phyloP scores from a whole-genome alignment of 2,113 vertebrate species.

The Spilogale gracilis region DNA sequence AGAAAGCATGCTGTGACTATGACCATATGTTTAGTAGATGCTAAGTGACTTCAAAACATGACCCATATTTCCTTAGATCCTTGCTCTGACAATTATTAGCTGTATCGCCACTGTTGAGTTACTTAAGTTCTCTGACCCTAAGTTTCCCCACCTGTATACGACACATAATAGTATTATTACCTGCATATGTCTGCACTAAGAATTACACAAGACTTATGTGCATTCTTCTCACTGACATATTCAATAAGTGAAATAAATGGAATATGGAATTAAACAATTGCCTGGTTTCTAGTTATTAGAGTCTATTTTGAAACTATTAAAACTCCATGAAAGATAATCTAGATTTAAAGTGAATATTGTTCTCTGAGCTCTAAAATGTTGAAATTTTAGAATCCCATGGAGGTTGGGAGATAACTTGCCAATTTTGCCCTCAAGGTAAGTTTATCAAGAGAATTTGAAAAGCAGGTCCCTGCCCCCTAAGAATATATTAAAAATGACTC shows the following conservation, averaged over 20 bases:
- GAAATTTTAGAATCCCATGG: background rate
- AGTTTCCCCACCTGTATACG: background rate
- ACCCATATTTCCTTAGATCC: background rate
- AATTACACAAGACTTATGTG: background rate
- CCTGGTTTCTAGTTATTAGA: background rate
- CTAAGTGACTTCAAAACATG: background rate
- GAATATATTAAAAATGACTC: background rate
- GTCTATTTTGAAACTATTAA: background rate
- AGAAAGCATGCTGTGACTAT: background rate
- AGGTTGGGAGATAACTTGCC: background rate
- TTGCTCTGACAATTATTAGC: background rate
- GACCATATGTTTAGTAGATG: background rate
- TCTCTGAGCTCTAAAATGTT: background rate
- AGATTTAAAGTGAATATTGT: background rate
- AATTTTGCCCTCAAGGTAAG: background rate
- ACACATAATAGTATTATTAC: background rate
- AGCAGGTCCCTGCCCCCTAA: background rate
- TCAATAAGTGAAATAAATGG: background rate
- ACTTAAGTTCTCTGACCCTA: background rate
- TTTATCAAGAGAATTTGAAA: background rate
- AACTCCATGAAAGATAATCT: background rate
- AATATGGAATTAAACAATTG: background rate
- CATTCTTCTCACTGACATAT: background rate
- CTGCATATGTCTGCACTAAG: background rate
- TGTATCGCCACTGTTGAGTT: background rate